A percentile compares a stretch with the other conserved stretches of the same genome.
Conservation (phyloP, 2,888 invertebrate species). For the Eupithecia exiguata region DNA sequence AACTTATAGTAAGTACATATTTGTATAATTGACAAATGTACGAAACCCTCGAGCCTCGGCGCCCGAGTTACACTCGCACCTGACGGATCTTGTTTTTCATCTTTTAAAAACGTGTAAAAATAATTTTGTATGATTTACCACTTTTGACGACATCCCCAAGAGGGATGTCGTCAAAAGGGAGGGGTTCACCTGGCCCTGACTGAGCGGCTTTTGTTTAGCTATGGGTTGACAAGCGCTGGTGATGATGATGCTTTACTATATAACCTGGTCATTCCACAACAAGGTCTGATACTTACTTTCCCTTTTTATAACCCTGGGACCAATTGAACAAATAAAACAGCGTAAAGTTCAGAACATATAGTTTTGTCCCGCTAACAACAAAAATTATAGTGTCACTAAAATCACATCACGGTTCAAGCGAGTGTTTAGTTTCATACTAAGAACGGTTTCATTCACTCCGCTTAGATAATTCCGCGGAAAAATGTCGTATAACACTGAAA, state of each 20-base stretch:
- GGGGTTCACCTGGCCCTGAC: neutral
- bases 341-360: conserved; percentile 9
- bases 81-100: too few relatives aligned
- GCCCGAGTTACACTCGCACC: too few relatives aligned
- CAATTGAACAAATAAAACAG: neutral
- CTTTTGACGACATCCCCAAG: neutral
- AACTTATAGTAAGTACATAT: too few relatives aligned
- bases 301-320: neutral
- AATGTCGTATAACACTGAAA: conserved; percentile 12
- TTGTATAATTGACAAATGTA: too few relatives aligned
- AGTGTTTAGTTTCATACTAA: conserved; percentile 50
- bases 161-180: too few relatives aligned
- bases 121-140: too few relatives aligned
- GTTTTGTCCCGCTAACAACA: conserved; percentile 49
- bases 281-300: neutral
- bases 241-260: neutral
- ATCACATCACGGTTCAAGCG: conserved; percentile 60
- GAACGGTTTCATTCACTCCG: conserved; percentile 31
- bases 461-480: conserved; percentile 13
- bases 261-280: neutral
- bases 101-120: too few relatives aligned
- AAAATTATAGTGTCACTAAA: conserved; percentile 55
- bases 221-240: neutral
- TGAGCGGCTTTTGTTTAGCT: neutral
- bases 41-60: too few relatives aligned